Base-by-base conservation (phyloP, 2,888 invertebrate genomes). In the Drosophila monieri region DNA sequence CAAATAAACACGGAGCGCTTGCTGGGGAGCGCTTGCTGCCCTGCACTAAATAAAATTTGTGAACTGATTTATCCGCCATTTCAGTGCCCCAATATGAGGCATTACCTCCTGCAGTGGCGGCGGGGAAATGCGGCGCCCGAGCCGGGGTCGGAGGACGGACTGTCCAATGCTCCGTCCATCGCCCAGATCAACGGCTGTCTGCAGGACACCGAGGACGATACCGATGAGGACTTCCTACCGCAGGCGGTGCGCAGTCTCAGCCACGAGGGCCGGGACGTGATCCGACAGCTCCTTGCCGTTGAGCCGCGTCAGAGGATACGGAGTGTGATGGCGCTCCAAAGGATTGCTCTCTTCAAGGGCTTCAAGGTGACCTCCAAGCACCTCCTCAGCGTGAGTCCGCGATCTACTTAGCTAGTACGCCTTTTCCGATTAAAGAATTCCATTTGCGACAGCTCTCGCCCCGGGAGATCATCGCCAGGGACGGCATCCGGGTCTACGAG, bases 261-360 rank as follows among this genome's bases (percentile, higher is more conserved):
- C 14, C 79, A 84, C 48, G 88, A 85, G 49, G 89, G 80, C 3
- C 84, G 78, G 71, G 91, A 91, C 80, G 79, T 90, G 18, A 52
- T 91, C 2, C 57, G 76, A 14, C 84, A 89, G 25, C 77, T 91
- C 0, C 61, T 91, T 32, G 84, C 85, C 46, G 43, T 84, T 0
- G 84, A 89, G 62, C 85, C 89, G 10, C 85, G 77, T 14, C 76
- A 80, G 37, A 87, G 91, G 4, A 71, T 90, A 39, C 90, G 87
- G 46, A 90, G 90, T 6, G 80, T 90, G 6, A 73, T 90, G 71
- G 75, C 81, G 2, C 73, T 91, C 48, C 89, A 89, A 65, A 85
- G 81, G 59, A 90, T 91, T 27, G 90, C 90, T 39, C 74, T 91
- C 46, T 91, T 80, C 59, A 89, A 89, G 67, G 77, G 86, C 46